phyloP scores from a whole-genome alignment of 2,888 invertebrate genomes.

The Oithona nana region DNA sequence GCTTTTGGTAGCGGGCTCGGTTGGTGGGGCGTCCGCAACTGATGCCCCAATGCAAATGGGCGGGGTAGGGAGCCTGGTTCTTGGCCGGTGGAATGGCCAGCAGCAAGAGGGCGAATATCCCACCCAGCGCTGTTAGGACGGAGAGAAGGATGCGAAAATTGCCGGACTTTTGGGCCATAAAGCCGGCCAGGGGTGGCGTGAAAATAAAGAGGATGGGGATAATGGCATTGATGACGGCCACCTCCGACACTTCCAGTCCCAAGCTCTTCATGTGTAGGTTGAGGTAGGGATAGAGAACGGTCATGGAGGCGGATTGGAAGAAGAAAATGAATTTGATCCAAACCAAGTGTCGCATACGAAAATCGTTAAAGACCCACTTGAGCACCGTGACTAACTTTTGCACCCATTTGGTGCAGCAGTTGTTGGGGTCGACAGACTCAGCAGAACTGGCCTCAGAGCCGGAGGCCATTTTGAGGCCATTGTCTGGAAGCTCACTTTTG shows the following conservation, averaged over 20 bases:
- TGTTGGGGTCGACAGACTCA: not conserved
- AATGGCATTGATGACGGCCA: slow-evolving; percentile 57
- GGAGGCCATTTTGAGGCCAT: no score
- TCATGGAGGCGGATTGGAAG: slow-evolving; percentile 52
- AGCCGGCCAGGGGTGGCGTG: slow-evolving; percentile 54
- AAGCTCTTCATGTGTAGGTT: slow-evolving; percentile 59
- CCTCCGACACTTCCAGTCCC: slow-evolving; percentile 56
- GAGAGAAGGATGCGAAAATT: slow-evolving; percentile 35
- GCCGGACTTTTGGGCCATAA: slow-evolving; percentile 56
- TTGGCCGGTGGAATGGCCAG: slow-evolving; percentile 7
- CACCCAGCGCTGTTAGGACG: slow-evolving; percentile 6
- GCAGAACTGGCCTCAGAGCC: no score
- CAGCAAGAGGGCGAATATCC: not conserved
- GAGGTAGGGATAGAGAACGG: slow-evolving; percentile 55
- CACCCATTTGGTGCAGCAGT: not conserved
- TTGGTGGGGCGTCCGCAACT: slow-evolving; percentile 16
- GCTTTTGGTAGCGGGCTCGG: slow-evolving; percentile 10
- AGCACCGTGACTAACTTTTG: not conserved
- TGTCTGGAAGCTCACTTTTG: not conserved
- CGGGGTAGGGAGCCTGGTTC: slow-evolving; percentile 6
- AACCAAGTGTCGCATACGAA: slow-evolving; percentile 34
- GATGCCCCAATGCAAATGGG: slow-evolving; percentile 18
- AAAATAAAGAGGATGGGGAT: slow-evolving; percentile 53
- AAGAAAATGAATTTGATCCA: slow-evolving; percentile 55
- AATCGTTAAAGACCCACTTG: slow-evolving; percentile 8